Base-by-base conservation (phyloP, 1,140 invertebrate genomes). In the Battus philenor region DNA sequence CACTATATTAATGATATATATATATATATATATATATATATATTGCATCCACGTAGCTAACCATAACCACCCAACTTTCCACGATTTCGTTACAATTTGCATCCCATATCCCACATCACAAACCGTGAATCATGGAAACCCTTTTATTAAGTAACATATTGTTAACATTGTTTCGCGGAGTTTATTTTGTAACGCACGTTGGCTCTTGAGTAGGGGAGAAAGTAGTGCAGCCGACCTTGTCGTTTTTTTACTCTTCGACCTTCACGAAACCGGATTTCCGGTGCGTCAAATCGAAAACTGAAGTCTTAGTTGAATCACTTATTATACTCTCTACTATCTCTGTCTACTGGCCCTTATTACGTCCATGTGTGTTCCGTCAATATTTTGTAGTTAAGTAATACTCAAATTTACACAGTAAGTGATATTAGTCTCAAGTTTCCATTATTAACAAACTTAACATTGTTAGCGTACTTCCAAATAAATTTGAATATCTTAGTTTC, bases 151-250 rank as follows among this genome's bases (percentile, higher is more conserved):
- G 38, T 13, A 41, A 16, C 12, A 29, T 5, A 11, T 30, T 41
- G n/a, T 41, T 16, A 61, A 47, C 54, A 75, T 80, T 76, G 70
- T 78, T 63, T 70, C 54, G 58, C 48, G 44, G 54, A 59, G 33
- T 54, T 34, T 20, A 20, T 22, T 18, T n/a, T n/a, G n/a, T n/a
- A n/a, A n/a, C n/a, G n/a, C n/a, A 70, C 62, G 76, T 79, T 69
- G 69, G 67, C 59, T 64, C 54, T 54, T 50, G 39, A 54, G 51
- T 49, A 47, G 38, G 46, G 59, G 72, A 71, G 77, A 81, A 78
- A 81, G 77, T 81, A 54, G 70, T 64, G 63, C 70, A 66, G 58
- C 11, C 65, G 67, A 68, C 73, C 77, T 76, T 73, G 72, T 63
- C 72, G 68, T 64, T 56, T 56, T 58, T 57, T 51, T 53, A 54